phyloP scores from a whole-genome alignment of 1,140 invertebrate genomes.

The Drosophila tristis region DNA sequence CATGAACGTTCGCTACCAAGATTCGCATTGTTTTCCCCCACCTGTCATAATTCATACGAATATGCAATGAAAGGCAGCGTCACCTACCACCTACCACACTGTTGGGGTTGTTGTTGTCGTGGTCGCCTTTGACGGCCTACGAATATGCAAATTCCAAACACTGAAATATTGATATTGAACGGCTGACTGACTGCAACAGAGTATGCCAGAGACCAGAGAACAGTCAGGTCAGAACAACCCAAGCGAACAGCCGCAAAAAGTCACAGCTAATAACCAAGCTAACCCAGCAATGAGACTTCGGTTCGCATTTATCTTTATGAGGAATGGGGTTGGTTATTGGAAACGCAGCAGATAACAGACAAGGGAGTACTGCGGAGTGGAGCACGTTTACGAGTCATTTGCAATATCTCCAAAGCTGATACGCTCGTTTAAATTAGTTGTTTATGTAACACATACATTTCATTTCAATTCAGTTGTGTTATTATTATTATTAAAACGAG shows the following conservation, averaged over 20 bases:
- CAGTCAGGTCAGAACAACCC: too few relatives aligned
- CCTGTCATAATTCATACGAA: conserved; percentile 64
- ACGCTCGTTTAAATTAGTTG: conserved; percentile 60
- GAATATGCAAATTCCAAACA: conserved; percentile 53
- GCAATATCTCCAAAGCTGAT: conserved; percentile 41
- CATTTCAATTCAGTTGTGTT: too few relatives aligned
- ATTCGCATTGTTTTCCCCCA: conserved; percentile 56
- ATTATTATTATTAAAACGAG: conserved; percentile 52
- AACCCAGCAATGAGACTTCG: conserved; percentile 59
- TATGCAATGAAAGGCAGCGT: conserved; percentile 42
- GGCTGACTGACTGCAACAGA: conserved; percentile 65
- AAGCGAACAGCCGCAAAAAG: conserved; percentile 43
- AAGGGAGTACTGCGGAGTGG: conserved; percentile 7
- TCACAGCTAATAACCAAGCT: conserved; percentile 72
- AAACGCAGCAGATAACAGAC: conserved; percentile 63
- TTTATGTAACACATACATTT: conserved; percentile 55
- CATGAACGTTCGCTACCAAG: conserved; percentile 37
- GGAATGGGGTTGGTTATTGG: conserved; percentile 67
- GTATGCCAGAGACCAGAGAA: conserved; percentile 47
- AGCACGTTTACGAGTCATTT: conserved; percentile 38
- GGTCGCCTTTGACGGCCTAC: conserved; percentile 58
- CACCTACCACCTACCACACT: conserved; percentile 35
- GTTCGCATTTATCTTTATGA: conserved; percentile 77
- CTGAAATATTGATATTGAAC: conserved; percentile 72
- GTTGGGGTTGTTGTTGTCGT: conserved; percentile 10